These are phyloP conservation scores for Xyrichtys novacula DNA, from an alignment of 2,797 vertebrate genomes.

Conservation along the genomic window DNA sequence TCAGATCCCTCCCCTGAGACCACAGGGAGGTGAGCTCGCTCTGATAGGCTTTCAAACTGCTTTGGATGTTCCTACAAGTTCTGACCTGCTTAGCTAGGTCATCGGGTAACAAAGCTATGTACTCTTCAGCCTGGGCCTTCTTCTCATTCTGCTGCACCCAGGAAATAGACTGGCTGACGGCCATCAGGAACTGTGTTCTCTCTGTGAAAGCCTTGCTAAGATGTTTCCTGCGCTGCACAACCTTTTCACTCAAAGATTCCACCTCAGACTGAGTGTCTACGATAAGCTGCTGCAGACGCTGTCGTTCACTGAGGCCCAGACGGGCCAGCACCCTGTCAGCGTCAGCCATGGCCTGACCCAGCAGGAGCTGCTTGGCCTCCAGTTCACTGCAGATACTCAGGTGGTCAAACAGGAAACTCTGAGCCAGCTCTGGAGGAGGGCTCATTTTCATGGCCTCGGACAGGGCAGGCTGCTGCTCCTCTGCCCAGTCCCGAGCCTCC, in stretches of 20 bases:
- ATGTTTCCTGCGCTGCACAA: slow-evolving; percentile 91
- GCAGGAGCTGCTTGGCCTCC: slow-evolving; percentile 92
- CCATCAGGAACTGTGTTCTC: slow-evolving; percentile 95
- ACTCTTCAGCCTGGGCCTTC: slow-evolving; percentile 90
- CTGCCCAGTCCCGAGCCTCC: slow-evolving; percentile 95
- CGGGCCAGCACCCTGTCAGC: slow-evolving; percentile 90
- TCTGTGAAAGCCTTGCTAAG: slow-evolving; percentile 96
- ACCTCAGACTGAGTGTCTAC: slow-evolving; percentile 88
- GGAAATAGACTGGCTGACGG: slow-evolving; percentile 89
- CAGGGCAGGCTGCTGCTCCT: slow-evolving; percentile 91
- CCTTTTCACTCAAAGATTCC: slow-evolving; percentile 88
- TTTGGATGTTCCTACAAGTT: slow-evolving; percentile 90
- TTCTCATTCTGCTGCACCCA: slow-evolving; percentile 96
- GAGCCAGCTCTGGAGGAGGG: slow-evolving; percentile 93
- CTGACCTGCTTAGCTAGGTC: slow-evolving; percentile 94
- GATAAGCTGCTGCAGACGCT: slow-evolving; percentile 89
- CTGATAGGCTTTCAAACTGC: slow-evolving; percentile 93
- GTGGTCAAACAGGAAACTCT: slow-evolving; percentile 94
- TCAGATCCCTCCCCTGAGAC: slow-evolving; percentile 93
- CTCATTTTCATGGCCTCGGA: slow-evolving; percentile 94
- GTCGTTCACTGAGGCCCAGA: slow-evolving; percentile 93
- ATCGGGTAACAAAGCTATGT: slow-evolving; percentile 92
- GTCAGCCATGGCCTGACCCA: slow-evolving; percentile 89
- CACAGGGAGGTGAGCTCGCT: slow-evolving; percentile 92
- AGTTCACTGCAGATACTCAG: slow-evolving; percentile 94